A percentile compares a stretch with the other conserved stretches of the same genome.
phyloP scores from a whole-genome alignment of 2,888 invertebrate genomes.

The Ochlodes sylvanus region DNA sequence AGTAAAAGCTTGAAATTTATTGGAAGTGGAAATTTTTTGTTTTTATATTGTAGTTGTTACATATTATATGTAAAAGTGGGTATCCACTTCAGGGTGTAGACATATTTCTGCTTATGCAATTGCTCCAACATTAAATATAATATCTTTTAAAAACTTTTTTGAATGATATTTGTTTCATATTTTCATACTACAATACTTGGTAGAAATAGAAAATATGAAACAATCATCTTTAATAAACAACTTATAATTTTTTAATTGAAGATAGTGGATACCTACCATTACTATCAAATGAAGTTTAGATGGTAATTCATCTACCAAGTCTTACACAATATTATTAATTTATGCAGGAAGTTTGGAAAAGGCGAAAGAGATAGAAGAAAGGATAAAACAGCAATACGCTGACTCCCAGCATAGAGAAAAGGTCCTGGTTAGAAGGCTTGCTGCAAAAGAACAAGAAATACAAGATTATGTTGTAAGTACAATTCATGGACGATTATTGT shows the following conservation, averaged over 20 bases:
- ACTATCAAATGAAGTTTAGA: too few relatives aligned
- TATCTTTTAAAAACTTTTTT: not conserved
- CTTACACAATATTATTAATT: constrained; percentile 44
- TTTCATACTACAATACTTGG: too few relatives aligned
- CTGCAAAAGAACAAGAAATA: constrained; percentile 98
- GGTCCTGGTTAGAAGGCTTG: constrained; percentile 95
- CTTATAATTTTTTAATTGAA: too few relatives aligned
- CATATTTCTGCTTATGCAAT: not conserved
- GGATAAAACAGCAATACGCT: constrained; percentile 91
- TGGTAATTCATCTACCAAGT: constrained; percentile 41
- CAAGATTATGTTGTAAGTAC: constrained; percentile 96
- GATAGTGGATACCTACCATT: too few relatives aligned
- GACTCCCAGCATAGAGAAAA: constrained; percentile 97
- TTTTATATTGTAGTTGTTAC: not conserved
- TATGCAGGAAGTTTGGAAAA: constrained; percentile 88
- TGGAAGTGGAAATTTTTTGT: not conserved
- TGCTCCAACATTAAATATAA: not conserved
- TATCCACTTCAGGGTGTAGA: not conserved
- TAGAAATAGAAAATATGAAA: not conserved
- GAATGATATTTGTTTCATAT: too few relatives aligned
- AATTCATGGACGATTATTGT: too few relatives aligned
- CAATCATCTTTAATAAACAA: not conserved
- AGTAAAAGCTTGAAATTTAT: too few relatives aligned
- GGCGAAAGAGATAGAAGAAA: constrained; percentile 91
- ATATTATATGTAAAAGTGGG: not conserved